phyloP scores from a whole-genome alignment of 2,113 vertebrate species.

The Antechinus flavipes region DNA sequence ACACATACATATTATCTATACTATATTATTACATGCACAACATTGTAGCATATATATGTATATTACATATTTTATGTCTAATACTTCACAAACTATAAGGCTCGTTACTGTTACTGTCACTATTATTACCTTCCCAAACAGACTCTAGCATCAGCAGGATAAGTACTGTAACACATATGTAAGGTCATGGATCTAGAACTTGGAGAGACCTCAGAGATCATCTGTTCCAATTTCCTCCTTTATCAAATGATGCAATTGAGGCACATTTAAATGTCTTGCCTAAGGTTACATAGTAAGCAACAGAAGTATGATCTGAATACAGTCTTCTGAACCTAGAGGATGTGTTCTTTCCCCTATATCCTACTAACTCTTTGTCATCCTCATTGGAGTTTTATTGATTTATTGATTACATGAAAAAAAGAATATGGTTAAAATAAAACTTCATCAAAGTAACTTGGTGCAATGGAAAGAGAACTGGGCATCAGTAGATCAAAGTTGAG shows the following conservation, averaged over 20 bases:
- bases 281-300: not conserved
- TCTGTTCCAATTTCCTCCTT: not conserved
- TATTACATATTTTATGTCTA: not conserved
- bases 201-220: not conserved
- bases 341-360: not conserved
- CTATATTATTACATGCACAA: no score
- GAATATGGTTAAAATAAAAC: not conserved
- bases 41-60: not conserved
- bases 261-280: not conserved
- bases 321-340: not conserved
- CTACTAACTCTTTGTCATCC: not conserved
- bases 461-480: not conserved
- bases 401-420: not conserved
- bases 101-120: not conserved
- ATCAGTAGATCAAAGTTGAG: not conserved
- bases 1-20: not conserved
- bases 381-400: not conserved
- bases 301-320: not conserved
- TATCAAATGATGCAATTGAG: slow-evolving; percentile 26
- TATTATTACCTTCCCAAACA: not conserved
- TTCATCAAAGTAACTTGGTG: not conserved
- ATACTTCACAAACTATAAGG: not conserved
- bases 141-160: no score
- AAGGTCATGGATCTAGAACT: not conserved
- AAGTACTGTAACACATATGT: not conserved